Evolutionary conservation across 2,797 vertebrate species (phyloP), one percentile per base, ranked within the genome.

Genomic region (Schizothorax lantsangensis): DNA sequence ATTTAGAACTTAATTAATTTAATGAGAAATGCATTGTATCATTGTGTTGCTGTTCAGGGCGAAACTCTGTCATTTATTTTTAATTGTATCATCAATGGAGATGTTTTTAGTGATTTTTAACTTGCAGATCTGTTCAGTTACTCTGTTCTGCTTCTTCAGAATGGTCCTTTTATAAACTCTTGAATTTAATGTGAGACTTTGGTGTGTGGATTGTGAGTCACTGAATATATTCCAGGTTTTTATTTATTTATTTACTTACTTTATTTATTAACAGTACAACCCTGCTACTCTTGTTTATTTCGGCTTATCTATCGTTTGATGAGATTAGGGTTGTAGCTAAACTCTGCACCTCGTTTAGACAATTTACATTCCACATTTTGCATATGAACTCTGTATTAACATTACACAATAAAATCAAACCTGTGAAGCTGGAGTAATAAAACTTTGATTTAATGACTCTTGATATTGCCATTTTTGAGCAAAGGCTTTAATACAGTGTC

Each of bases 301-400:
- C n/a, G n/a, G n/a, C n/a, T n/a, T 11, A 10, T 62, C 38, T 79
- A n/a, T 83, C 5, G 54, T 83, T 82, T 54, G 21, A 52, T 4
- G 9, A 54, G 36, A n/a, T n/a, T n/a, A n/a, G n/a, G n/a, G n/a
- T n/a, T n/a, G n/a, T n/a, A n/a, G n/a, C n/a, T n/a, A n/a, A n/a
- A n/a, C n/a, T 40, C 21, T 78, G 73, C 30, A 59, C n/a, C n/a
- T 64, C 36, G 6, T 49, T 79, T 45, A 2, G 47, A 12, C 47
- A n/a, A 71, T 26, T 17, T 71, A 36, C 84, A 79, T 85, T 85
- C 75, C 84, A 59, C 23, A 17, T 59, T 72, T 59, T 59, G 75
- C 30, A 57, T 54, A 52, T 26, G 4, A 80, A 12, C 6, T 57
- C 19, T 52, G 21, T 26, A 78, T 68, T 69, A 78, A 86, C 17